phyloP scores from a whole-genome alignment of 2,113 vertebrate species.

The Triplophysa rosa region DNA sequence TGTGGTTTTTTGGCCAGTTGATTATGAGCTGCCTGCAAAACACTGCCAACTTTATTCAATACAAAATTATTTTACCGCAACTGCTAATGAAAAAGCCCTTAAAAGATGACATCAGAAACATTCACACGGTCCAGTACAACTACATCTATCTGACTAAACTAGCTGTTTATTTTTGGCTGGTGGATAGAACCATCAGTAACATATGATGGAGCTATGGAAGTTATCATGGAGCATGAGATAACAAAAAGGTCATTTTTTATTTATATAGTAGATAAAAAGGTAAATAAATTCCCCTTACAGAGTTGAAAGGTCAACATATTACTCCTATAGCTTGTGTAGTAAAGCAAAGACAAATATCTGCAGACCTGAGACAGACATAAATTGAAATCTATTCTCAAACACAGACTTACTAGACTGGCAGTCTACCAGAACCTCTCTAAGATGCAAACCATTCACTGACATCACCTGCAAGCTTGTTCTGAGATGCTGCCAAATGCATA shows the following conservation, averaged over 20 bases:
- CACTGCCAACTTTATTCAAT: slow-evolving; percentile 58
- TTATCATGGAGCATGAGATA: no score
- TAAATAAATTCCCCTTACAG: not conserved
- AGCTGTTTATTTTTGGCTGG: not conserved
- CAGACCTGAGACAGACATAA: slow-evolving; percentile 8
- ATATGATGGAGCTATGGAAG: no score
- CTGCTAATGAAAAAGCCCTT: slow-evolving; percentile 10
- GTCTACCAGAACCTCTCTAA: not conserved
- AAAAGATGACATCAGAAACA: slow-evolving; percentile 15
- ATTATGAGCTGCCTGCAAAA: slow-evolving; percentile 36
- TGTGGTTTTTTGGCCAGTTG: slow-evolving; percentile 41
- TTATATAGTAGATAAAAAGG: no score
- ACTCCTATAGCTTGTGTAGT: not conserved
- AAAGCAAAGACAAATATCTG: not conserved
- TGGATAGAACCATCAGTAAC: not conserved
- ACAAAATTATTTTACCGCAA: slow-evolving; percentile 33
- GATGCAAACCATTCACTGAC: not conserved
- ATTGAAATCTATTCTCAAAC: slow-evolving; percentile 36
- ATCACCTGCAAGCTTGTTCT: not conserved
- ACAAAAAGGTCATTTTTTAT: no score
- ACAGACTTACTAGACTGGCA: slow-evolving; percentile 12
- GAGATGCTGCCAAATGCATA: not conserved
- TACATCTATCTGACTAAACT: not conserved
- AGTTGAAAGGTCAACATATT: no score
- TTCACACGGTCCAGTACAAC: not conserved